Evolutionary conservation across 2,113 vertebrate genomes (phyloP).

Genomic region (Pristiophorus japonicus): DNA sequence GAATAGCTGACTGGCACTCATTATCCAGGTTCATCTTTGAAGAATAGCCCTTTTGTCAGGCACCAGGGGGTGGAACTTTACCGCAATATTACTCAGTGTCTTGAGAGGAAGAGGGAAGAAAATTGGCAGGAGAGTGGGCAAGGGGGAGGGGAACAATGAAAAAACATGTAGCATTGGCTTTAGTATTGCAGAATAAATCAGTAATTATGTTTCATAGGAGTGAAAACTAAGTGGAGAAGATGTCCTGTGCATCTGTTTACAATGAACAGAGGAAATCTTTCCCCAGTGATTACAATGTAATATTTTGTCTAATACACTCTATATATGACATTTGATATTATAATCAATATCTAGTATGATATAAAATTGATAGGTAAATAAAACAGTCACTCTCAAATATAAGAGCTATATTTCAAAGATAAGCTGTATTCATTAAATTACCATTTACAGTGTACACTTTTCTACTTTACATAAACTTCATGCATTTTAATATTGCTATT

Average conservation of each 20-base stretch:
- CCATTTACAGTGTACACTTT: neutral
- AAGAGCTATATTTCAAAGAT: neutral
- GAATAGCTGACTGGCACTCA: neutral
- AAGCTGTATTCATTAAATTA: slow-evolving; percentile 15
- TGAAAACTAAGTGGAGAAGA: neutral
- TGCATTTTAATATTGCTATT: slow-evolving; percentile 28
- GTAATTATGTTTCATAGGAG: neutral
- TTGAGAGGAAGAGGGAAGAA: neutral
- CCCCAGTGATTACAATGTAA: neutral
- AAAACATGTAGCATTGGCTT: neutral
- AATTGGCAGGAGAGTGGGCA: neutral
- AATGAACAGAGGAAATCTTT: neutral
- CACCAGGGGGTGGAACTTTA: too few relatives aligned
- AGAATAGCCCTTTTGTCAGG: neutral
- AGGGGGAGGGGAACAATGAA: neutral
- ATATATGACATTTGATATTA: neutral
- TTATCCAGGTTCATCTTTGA: neutral
- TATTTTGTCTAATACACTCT: neutral
- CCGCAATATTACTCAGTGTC: neutral
- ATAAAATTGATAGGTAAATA: slow-evolving; percentile 29
- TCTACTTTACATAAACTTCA: slow-evolving; percentile 26
- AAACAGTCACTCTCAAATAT: neutral
- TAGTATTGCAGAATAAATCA: neutral
- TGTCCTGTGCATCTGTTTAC: neutral
- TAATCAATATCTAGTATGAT: slow-evolving; percentile 3